Conservation (phyloP, 2,888 invertebrate genomes). For the Ochlodes sylvanus region DNA sequence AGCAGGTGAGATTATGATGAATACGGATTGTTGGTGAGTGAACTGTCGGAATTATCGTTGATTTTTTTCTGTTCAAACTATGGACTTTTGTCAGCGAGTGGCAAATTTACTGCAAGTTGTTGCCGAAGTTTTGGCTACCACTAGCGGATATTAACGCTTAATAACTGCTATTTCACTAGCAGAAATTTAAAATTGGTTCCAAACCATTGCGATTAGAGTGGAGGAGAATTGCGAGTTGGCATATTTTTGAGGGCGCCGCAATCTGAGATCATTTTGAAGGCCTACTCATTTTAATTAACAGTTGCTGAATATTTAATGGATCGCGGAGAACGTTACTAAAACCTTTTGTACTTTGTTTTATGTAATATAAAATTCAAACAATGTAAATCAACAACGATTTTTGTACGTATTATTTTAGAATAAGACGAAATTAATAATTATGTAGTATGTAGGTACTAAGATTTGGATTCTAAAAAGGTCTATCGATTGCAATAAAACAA, state of each 20-base stretch:
- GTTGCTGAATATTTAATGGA: slow-evolving; percentile 27
- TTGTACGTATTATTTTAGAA: no score
- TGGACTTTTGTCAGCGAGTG: not conserved
- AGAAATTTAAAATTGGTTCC: slow-evolving; percentile 75
- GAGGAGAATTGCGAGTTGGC: slow-evolving; percentile 48
- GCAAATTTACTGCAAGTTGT: slow-evolving; percentile 51
- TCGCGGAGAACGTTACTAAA: slow-evolving; percentile 12
- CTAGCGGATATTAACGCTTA: slow-evolving; percentile 79
- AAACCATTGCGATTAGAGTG: slow-evolving; percentile 69
- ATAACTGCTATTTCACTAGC: slow-evolving; percentile 65
- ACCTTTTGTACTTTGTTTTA: slow-evolving; percentile 10
- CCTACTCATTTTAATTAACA: slow-evolving; percentile 34
- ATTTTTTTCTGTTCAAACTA: not conserved
- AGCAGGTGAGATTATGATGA: slow-evolving; percentile 6
- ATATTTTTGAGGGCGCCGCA: slow-evolving; percentile 51
- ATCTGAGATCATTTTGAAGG: slow-evolving; percentile 23
- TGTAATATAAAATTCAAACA: slow-evolving; percentile 8
- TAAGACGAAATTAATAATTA: no score
- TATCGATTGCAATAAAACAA: no score
- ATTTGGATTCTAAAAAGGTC: no score
- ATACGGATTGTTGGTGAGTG: not conserved
- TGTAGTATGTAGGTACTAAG: no score
- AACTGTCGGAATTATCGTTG: not conserved
- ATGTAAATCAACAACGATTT: slow-evolving; percentile 4
- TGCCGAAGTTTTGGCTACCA: slow-evolving; percentile 76